phyloP scores from a whole-genome alignment of 2,113 vertebrate species.

The Onychostoma macrolepis region DNA sequence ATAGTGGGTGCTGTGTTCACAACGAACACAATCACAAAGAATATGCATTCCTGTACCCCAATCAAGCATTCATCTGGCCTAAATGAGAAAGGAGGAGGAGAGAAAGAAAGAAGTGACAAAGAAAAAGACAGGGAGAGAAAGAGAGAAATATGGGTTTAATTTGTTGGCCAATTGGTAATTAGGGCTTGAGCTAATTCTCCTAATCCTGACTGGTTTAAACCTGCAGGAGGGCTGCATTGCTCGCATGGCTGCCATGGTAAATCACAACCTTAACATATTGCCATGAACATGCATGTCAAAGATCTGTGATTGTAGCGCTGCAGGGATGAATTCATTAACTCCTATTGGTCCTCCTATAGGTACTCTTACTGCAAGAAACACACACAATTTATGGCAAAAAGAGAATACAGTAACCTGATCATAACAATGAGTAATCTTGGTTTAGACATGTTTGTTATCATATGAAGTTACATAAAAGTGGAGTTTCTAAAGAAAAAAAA shows the following conservation, averaged over 20 bases:
- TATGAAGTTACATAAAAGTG: not conserved
- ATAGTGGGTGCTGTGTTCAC: not conserved
- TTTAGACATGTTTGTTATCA: not conserved
- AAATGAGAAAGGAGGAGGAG: not conserved
- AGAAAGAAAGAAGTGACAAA: not conserved
- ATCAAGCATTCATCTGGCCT: conserved; percentile 14
- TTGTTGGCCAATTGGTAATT: conserved; percentile 42
- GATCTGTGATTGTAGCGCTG: not conserved
- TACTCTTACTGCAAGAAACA: not conserved
- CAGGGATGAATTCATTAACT: not conserved
- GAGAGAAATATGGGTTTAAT: conserved; percentile 22
- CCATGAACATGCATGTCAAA: conserved; percentile 20
- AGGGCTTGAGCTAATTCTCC: conserved; percentile 44
- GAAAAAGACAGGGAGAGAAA: not conserved
- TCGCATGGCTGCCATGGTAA: not conserved
- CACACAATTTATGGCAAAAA: not conserved
- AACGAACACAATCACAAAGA: not conserved
- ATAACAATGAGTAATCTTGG: not conserved
- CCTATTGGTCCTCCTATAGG: not conserved
- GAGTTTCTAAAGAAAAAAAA: not conserved
- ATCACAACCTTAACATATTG: not conserved
- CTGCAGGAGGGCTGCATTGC: conserved; percentile 12
- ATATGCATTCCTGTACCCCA: conserved; percentile 13
- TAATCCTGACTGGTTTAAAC: conserved; percentile 54
- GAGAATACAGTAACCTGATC: not conserved